These are phyloP conservation scores for Rhynchopsitta pachyrhyncha DNA, from an alignment of 2,113 vertebrate genomes.

Conservation along the genomic window DNA sequence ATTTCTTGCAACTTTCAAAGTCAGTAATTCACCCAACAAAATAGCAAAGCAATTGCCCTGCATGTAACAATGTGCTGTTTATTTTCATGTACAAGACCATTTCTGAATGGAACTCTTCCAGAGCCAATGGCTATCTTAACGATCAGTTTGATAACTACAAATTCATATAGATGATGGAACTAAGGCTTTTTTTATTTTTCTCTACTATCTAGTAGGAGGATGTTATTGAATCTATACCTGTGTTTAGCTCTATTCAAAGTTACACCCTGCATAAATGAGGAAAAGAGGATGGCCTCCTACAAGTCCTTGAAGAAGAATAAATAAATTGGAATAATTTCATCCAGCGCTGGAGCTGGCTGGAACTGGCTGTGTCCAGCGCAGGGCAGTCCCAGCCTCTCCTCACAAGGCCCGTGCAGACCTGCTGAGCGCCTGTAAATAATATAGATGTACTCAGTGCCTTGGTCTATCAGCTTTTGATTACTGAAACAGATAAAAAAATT, in stretches of 20 bases:
- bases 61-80: background rate
- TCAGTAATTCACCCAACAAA: background rate
- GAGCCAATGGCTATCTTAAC: background rate
- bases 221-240: background rate
- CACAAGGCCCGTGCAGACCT: background rate
- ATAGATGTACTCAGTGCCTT: background rate
- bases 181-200: background rate
- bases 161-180: background rate
- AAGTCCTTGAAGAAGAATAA: background rate
- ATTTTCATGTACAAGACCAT: background rate
- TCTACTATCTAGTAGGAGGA: background rate
- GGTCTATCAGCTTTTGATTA: background rate
- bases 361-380: background rate
- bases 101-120: background rate
- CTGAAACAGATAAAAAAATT: background rate
- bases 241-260: background rate
- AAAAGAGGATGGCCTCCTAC: background rate
- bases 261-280: background rate
- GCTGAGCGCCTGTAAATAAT: background rate
- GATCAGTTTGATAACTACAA: background rate
- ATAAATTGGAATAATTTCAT: background rate
- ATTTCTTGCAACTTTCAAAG: background rate
- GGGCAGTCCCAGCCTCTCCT: background rate
- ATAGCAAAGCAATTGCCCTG: background rate
- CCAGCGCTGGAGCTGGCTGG: background rate